Evolutionary conservation across 1,140 invertebrate species (phyloP), one percentile per base, ranked within the genome.

Genomic region (Temnothorax nylanderi): DNA sequence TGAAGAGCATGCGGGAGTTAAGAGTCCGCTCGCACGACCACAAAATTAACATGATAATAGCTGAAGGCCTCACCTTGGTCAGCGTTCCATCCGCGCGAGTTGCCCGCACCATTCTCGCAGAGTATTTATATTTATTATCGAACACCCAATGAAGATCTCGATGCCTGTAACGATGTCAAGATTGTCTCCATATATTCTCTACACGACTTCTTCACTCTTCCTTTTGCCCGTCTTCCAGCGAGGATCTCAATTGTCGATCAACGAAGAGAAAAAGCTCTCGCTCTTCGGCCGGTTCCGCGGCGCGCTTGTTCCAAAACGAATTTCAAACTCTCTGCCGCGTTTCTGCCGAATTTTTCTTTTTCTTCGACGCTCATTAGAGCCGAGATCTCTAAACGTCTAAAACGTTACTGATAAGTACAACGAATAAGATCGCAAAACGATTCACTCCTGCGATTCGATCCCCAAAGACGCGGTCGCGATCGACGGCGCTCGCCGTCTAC

Each of bases 41-140:
- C 13, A 75, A 74, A 71, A 84, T 84, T 75, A 47, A 80, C 34
- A 49, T 21, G 16, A 58, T 8, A 44, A 60, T 44, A 34, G 37
- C 18, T 49, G 65, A 69, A 69, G 65, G 41, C 13, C 80, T 84
- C 37, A 84, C 80, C 80, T 84, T 84, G 18, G 67, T 74, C 11
- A 54, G 26, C 18, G 44, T 4, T 54, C 34, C 47, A 4, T 69
- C 8, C 41, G 54, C 32, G 41, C 41, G 69, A 60, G 26, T 75
- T 18, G 80, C 41, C 13, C 80, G 69, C 32, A 84, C 69, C 80
- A 84, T 84, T 75, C n/a, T 71, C 16, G 18, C 8, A 4, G 10
- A 4, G 10, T 56, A 21, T 18, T 16, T 69, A 44, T 54, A 49
- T 37, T 67, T 32, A 49, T 44, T n/a, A 54, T 41, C 34, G 13